These are phyloP conservation scores for Acipenser ruthenus DNA, from an alignment of 2,797 vertebrate species.

Conservation along the genomic window DNA sequence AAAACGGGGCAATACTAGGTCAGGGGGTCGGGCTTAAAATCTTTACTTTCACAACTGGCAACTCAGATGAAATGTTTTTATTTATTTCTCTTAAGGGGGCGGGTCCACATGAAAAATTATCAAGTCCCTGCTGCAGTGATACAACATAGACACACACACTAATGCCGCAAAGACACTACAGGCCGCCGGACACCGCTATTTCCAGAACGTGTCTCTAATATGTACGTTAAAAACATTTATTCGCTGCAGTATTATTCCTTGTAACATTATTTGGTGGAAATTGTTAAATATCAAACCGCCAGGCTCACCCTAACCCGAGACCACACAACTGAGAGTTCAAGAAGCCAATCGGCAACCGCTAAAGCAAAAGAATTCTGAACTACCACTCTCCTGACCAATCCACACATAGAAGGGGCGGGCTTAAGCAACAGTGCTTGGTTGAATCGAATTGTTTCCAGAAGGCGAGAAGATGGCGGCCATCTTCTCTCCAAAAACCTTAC, in stretches of 20 bases:
- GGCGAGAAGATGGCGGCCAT: slow-evolving; percentile 68
- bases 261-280: no score
- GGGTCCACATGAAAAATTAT: slow-evolving; percentile 14
- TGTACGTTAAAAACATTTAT: no score
- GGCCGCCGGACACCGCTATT: neutral
- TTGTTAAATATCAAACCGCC: slow-evolving; percentile 12
- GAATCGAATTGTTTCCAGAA: slow-evolving; percentile 49
- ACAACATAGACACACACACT: no score
- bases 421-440: slow-evolving; percentile 33
- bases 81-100: slow-evolving; percentile 29
- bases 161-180: neutral
- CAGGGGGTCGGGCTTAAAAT: slow-evolving; percentile 5
- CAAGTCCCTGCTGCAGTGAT: no score
- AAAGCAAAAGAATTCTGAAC: neutral
- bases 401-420: slow-evolving; percentile 10
- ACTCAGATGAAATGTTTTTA: slow-evolving; percentile 24
- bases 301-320: slow-evolving; percentile 23
- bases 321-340: slow-evolving; percentile 7
- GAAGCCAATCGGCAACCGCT: slow-evolving; percentile 1
- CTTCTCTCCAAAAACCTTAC: slow-evolving; percentile 47
- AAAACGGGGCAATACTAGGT: neutral
- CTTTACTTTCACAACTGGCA: neutral
- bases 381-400: slow-evolving; percentile 43
- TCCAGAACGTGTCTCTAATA: slow-evolving; percentile 4
- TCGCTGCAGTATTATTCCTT: no score